phyloP scores from a whole-genome alignment of 1,140 invertebrate genomes.

The Helicoverpa armigera region DNA sequence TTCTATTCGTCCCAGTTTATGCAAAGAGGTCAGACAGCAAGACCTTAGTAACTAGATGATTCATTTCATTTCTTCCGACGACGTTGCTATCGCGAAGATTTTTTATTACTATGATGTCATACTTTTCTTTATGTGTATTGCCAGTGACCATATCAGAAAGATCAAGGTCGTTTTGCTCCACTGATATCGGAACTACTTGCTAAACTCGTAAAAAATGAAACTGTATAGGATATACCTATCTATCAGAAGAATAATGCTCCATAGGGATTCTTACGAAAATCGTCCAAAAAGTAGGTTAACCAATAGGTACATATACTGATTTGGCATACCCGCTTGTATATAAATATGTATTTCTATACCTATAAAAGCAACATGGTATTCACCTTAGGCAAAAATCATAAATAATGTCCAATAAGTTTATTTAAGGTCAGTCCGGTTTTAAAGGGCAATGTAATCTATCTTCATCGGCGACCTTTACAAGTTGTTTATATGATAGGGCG shows the following conservation, averaged over 20 bases:
- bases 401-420: neutral
- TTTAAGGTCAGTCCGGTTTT: constrained; percentile 1
- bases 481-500: constrained; percentile 5
- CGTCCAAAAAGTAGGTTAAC: no score
- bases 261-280: no score
- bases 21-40: neutral
- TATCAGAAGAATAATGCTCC: no score
- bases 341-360: no score
- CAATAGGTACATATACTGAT: no score
- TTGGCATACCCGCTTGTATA: no score
- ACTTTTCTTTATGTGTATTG: neutral
- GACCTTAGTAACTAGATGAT: neutral
- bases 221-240: no score
- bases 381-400: neutral
- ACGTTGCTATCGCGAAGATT: no score
- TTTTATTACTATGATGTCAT: neutral
- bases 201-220: no score
- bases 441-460: constrained; percentile 24
- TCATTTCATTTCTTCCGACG: neutral
- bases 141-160: neutral
- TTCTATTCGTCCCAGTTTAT: neutral
- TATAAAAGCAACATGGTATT: no score
- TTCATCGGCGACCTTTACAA: constrained; percentile 12
- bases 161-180: neutral
- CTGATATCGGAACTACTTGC: no score